Evolutionary conservation across 2,797 vertebrate species (phyloP).

Genomic region (Aplochiton taeniatus): DNA sequence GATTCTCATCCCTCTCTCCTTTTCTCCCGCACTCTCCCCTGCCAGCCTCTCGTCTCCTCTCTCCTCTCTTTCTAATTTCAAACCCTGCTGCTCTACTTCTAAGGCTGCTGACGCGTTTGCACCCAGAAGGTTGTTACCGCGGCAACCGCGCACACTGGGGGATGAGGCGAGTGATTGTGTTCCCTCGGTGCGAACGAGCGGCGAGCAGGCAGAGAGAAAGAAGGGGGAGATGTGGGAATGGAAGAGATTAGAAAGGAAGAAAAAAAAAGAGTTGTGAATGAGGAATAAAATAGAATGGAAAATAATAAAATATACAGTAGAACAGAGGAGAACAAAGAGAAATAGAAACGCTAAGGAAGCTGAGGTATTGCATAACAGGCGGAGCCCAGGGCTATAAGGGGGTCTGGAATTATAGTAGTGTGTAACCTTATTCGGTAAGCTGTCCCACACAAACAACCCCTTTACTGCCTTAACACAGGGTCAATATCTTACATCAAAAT

Average conservation of each 20-base stretch:
- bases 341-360: background rate
- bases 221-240: background rate
- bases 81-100: conserved; percentile 61
- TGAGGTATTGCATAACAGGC: no score
- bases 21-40: background rate
- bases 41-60: background rate
- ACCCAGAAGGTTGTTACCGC: conserved; percentile 58
- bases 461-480: no score
- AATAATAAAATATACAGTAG: no score
- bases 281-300: background rate
- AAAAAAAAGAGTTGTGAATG: background rate
- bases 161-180: conserved; percentile 47
- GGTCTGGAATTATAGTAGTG: no score
- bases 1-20: conserved; percentile 1
- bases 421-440: no score
- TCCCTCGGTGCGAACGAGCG: conserved; percentile 35
- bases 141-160: conserved; percentile 43
- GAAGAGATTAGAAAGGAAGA: background rate
- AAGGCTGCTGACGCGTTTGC: conserved; percentile 53
- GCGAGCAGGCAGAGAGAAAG: conserved; percentile 5
- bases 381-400: no score
- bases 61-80: conserved; percentile 55
- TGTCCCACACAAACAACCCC: no score
- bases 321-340: background rate
- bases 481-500: no score